A percentile compares a stretch with the other conserved stretches of the same genome.
Conservation (phyloP, 2,113 vertebrate species). For the Hassar affinis region DNA sequence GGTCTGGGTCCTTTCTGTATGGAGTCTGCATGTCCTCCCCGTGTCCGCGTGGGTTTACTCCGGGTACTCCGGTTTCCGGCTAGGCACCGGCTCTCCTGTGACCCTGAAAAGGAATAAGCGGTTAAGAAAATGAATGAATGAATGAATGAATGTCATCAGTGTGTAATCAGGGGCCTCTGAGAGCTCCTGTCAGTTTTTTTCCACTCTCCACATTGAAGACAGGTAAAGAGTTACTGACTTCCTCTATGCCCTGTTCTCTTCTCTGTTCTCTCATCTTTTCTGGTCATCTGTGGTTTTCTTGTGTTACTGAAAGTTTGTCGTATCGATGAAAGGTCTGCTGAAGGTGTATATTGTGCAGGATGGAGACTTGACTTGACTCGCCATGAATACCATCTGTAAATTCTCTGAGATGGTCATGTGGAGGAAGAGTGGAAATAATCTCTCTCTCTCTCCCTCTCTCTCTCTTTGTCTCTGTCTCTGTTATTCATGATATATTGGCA, state of each 20-base stretch:
- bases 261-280: conserved; percentile 2
- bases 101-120: too few species aligned
- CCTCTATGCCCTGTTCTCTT: conserved; percentile 11
- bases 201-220: conserved; percentile 10
- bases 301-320: conserved; percentile 12
- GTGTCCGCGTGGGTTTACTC: too few species aligned
- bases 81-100: too few species aligned
- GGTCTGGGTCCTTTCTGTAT: too few species aligned
- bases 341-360: conserved; percentile 30
- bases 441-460: conserved; percentile 7
- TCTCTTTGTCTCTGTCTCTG: background rate
- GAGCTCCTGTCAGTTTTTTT: background rate
- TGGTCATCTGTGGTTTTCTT: conserved; percentile 35
- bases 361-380: too few species aligned
- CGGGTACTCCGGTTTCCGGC: too few species aligned
- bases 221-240: background rate
- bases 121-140: too few species aligned
- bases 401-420: conserved; percentile 15
- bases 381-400: conserved; percentile 30
- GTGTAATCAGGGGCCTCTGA: conserved; percentile 23
- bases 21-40: too few species aligned
- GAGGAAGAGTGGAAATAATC: background rate
- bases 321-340: conserved; percentile 14
- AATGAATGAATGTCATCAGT: too few species aligned
- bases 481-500: background rate